A percentile compares a stretch with the other conserved stretches of the same genome.
These are phyloP conservation scores for Formica exsecta DNA, from an alignment of 1,140 invertebrate species.

Conservation along the genomic window DNA sequence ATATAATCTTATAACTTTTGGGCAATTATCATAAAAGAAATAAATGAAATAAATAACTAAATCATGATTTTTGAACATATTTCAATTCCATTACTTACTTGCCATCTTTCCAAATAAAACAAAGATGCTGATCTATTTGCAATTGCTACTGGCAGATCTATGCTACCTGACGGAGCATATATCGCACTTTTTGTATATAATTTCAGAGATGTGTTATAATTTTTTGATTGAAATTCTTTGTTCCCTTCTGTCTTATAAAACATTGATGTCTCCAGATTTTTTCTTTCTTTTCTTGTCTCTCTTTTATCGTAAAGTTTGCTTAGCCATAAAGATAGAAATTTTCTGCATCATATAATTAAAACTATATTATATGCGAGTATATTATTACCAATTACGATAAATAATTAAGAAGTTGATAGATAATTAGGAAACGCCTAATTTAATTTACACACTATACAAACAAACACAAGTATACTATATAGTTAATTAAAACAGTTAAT, in stretches of 20 bases:
- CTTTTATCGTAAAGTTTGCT: constrained; percentile 67
- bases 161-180: constrained; percentile 78
- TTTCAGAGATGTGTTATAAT: constrained; percentile 79
- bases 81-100: constrained; percentile 72
- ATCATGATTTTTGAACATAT: background rate
- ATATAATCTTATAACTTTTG: background rate
- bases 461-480: constrained; percentile 28
- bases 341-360: constrained; percentile 64
- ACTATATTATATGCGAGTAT: background rate
- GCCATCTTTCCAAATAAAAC: constrained; percentile 80
- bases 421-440: constrained; percentile 2
- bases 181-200: constrained; percentile 83
- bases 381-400: constrained; percentile 44
- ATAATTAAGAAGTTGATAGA: background rate
- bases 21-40: background rate
- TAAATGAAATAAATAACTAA: constrained; percentile 39
- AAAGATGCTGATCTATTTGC: constrained; percentile 86
- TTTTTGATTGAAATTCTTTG: constrained; percentile 80
- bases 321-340: constrained; percentile 75
- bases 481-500: background rate
- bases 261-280: constrained; percentile 77
- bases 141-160: constrained; percentile 82
- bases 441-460: background rate
- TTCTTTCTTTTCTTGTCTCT: constrained; percentile 21
- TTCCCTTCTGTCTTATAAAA: constrained; percentile 80